Conservation (phyloP, 2,888 invertebrate species). For the Poecilobothrus nobilitatus region DNA sequence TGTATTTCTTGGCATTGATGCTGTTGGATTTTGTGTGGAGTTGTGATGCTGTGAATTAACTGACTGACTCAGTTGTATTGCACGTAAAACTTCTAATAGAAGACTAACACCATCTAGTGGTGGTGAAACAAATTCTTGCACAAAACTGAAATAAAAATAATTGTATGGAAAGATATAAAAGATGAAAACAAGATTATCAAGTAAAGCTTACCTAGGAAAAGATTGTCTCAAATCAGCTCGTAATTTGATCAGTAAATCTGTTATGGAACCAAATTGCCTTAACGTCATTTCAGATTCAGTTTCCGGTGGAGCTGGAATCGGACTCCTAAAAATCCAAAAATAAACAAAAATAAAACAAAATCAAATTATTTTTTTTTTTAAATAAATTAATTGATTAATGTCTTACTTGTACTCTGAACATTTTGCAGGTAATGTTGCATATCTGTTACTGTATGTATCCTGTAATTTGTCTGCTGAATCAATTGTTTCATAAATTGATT, state of each 20-base stretch:
- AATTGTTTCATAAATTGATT: constrained; percentile 40
- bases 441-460: constrained; percentile 32
- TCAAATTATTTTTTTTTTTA: constrained; percentile 14
- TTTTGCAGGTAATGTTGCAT: constrained; percentile 39
- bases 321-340: constrained; percentile 47
- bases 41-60: constrained; percentile 44
- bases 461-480: constrained; percentile 25
- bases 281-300: constrained; percentile 75
- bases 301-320: constrained; percentile 53
- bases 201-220: constrained; percentile 66
- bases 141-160: constrained; percentile 60
- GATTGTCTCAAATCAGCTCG: constrained; percentile 77
- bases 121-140: constrained; percentile 83
- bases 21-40: constrained; percentile 30
- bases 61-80: constrained; percentile 73
- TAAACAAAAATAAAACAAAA: constrained; percentile 9
- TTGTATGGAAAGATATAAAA: not conserved
- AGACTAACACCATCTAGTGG: constrained; percentile 81
- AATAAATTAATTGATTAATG: not conserved
- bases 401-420: constrained; percentile 40
- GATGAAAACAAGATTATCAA: not conserved
- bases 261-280: constrained; percentile 76
- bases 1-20: constrained; percentile 48
- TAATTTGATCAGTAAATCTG: constrained; percentile 78
- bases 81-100: constrained; percentile 73